Base-by-base conservation (phyloP, 2,797 vertebrate genomes). In the Hippocampus kuda region DNA sequence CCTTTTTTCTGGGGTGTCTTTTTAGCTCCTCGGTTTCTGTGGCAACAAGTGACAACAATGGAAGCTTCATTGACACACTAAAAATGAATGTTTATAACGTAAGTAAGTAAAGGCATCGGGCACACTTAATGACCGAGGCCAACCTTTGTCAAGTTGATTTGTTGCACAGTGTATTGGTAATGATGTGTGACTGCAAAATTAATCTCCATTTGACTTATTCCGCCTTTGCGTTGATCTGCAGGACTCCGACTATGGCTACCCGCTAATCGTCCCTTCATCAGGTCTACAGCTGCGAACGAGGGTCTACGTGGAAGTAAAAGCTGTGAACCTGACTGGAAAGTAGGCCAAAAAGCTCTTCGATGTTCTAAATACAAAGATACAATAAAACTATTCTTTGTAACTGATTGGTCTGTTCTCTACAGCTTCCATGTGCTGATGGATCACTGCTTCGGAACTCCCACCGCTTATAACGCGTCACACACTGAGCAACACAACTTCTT, bases 371-470 rank as follows among this genome's bases (percentile, higher is more conserved):
- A 68, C 16, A 64, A 67, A 68, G 38, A 51, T 16, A 27, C 7
- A 68, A 63, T 38, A 6, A 38, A 38, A 38, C 34, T 61, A n/a
- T 70, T 66, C 9, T 38, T 51, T 65, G 8, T 57, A 65, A 72
- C 41, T 74, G 4, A 59, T 5, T 76, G 26, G 67, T 34, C 26
- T 69, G 30, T 70, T 83, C 79, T 69, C 26, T 12, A 5, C 62
- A 93, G 92, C 72, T 93, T 92, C 73, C 1, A 90, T 68, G 42
- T 93, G 3, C 71, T 92, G 46, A 78, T 93, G 77, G 91, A 93
- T 84, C 86, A 89, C 65, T 93, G 92, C 74, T 93, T 91, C 69
- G 88, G 79, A 18, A 93, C 92, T 22, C 87, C 91, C 0, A 81
- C 79, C 0, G 63, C 86, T 15, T 89, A 87, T 77, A 90, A 86